Evolutionary conservation across 2,113 vertebrate species (phyloP).

Genomic region (Phocoena sinus): DNA sequence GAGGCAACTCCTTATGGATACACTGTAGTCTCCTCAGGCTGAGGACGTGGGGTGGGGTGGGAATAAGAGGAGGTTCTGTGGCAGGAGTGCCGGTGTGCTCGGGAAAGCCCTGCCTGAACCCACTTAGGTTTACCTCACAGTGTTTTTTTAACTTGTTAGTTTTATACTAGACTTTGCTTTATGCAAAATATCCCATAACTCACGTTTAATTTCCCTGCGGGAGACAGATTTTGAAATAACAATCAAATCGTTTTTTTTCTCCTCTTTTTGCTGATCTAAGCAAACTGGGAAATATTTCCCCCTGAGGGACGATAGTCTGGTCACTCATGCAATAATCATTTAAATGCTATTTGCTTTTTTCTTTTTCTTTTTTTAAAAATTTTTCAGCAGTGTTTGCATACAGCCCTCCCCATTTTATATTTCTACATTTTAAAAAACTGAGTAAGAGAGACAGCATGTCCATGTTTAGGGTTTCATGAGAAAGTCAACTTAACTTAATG

Average conservation of each 20-base stretch:
- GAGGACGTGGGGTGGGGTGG: rapidly evolving
- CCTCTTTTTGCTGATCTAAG: conserved; percentile 54
- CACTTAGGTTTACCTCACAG: background rate
- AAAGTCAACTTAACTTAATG: background rate
- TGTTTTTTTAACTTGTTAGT: background rate
- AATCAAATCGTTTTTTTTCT: conserved; percentile 24
- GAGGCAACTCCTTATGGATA: background rate
- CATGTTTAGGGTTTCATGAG: background rate
- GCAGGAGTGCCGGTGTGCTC: background rate
- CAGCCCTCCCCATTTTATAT: background rate
- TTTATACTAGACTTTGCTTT: conserved; percentile 37
- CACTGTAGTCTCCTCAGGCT: background rate
- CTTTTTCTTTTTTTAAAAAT: background rate
- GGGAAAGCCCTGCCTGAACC: background rate
- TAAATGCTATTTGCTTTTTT: conserved; percentile 45
- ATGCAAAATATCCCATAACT: conserved; percentile 56
- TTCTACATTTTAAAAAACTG: background rate
- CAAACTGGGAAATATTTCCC: conserved; percentile 61
- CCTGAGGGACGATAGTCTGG: conserved; percentile 46
- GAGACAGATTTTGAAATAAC: conserved; percentile 58
- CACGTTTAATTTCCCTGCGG: conserved; percentile 65
- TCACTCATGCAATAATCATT: conserved; percentile 45
- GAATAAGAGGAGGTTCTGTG: background rate
- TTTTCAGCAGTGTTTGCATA: background rate
- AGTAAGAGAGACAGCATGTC: background rate